Evolutionary conservation across 2,113 vertebrate genomes (phyloP).

Genomic region (Blennius ocellaris): DNA sequence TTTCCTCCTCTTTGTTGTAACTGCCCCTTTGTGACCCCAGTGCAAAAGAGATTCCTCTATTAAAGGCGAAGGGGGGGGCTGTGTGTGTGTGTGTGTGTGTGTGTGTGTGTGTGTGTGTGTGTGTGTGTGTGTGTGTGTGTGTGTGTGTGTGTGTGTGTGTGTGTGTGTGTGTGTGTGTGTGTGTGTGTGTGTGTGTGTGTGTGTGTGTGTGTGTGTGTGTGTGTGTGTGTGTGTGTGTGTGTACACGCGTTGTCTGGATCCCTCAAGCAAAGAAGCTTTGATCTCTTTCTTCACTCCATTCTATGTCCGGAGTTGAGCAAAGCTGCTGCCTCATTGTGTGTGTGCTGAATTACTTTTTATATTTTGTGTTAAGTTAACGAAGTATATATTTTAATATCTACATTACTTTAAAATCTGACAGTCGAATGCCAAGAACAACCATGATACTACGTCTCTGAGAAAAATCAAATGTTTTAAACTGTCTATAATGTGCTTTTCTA

Average conservation of each 20-base stretch:
- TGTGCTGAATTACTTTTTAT: slow-evolving; percentile 12
- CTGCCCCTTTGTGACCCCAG: slow-evolving; percentile 61
- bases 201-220: slow-evolving; percentile 9
- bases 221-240: slow-evolving; percentile 13
- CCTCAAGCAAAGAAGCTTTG: slow-evolving; percentile 62
- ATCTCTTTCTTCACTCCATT: slow-evolving; percentile 54
- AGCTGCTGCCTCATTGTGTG: slow-evolving; percentile 56
- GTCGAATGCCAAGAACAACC: neutral
- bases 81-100: too few relatives aligned
- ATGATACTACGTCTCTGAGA: neutral
- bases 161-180: too few relatives aligned
- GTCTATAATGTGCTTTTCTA: too few relatives aligned
- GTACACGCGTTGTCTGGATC: slow-evolving; percentile 32
- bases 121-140: too few relatives aligned
- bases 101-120: too few relatives aligned
- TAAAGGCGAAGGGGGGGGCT: too few relatives aligned
- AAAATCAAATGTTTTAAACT: too few relatives aligned
- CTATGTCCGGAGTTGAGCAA: slow-evolving; percentile 27
- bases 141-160: too few relatives aligned
- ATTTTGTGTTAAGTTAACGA: slow-evolving; percentile 22
- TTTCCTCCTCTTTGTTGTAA: slow-evolving; percentile 75
- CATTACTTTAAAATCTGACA: neutral
- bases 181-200: too few relatives aligned
- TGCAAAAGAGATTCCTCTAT: slow-evolving; percentile 38
- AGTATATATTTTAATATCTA: neutral